Evolutionary conservation across 2,888 invertebrate genomes (phyloP).

Genomic region (Dascillus cervinus): DNA sequence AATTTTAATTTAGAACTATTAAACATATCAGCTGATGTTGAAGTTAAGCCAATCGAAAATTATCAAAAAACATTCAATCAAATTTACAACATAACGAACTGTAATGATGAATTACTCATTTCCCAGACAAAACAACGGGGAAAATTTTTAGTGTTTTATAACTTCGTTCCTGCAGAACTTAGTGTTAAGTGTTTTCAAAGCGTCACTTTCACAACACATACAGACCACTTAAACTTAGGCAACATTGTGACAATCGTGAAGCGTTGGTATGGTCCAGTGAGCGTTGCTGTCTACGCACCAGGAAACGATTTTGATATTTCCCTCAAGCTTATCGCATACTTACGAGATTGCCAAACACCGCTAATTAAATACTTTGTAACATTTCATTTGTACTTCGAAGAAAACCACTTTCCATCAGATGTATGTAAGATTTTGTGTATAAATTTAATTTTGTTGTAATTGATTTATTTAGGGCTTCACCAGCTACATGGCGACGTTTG

Average conservation of each 20-base stretch:
- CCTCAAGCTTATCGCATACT: not conserved
- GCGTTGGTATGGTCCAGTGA: conserved; percentile 1
- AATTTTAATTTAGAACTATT: too few species aligned
- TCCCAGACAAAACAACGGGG: not conserved
- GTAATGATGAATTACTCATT: not conserved
- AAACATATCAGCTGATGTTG: too few species aligned
- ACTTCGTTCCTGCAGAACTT: not conserved
- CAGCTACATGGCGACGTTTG: too few species aligned
- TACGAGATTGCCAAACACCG: not conserved
- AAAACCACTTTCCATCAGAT: not conserved
- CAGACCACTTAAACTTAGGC: not conserved
- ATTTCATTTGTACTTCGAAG: not conserved
- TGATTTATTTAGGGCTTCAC: too few species aligned
- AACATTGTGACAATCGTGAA: not conserved
- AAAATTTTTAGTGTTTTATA: not conserved
- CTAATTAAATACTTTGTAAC: not conserved
- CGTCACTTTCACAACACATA: not conserved
- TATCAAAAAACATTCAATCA: too few species aligned
- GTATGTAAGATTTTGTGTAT: too few species aligned
- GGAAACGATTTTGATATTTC: conserved; percentile 1
- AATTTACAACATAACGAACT: not conserved
- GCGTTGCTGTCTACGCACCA: not conserved
- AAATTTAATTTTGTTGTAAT: too few species aligned
- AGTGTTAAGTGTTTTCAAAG: not conserved
- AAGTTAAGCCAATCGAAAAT: too few species aligned